Evolutionary conservation across 1,140 invertebrate species (phyloP), one percentile per base, ranked within the genome.

Genomic region (Pseudomyrmex flavicornis): DNA sequence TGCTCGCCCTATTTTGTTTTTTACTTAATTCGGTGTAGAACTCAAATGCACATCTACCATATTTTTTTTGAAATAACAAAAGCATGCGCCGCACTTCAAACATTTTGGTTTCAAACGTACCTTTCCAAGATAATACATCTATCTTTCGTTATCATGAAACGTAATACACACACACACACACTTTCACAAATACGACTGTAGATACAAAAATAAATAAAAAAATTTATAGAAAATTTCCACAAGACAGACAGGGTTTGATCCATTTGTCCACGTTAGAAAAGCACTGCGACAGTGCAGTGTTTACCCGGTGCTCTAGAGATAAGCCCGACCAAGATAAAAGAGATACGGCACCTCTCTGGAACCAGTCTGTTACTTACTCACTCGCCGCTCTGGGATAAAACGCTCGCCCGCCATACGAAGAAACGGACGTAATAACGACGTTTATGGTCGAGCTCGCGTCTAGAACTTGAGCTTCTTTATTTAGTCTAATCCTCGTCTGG

Each of bases 261-360:
- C 50, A 50, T 12, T 80, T 9, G 52, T 9, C n/a, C 10, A 20
- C 26, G 61, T 52, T 15, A 56, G 62, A 48, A 35, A 54, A 59
- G 54, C 54, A n/a, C 20, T 61, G 12, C 62, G 44, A 80, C 22
- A 26, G 69, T 79, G 48, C 48, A 35, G 56, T 59, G 44, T 72
- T 72, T 61, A 46, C 54, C 56, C 22, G 56, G 22, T 50, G 61
- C 20, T 70, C 26, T 17, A 59, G 44, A 80, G 76, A 70, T 80
- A 80, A 80, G 22, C 66, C 26, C 50, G 20, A 52, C 12, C 4
- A 52, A 48, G 76, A 80, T 80, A 70, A 80, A 72, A 80, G 76
- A 70, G 76, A 70, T 80, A 72, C 44, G 35, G 76, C 76, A 79
- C 44, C 52, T 70, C 54, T 35, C 35, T 22, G 13, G 44, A 70